Evolutionary conservation across 2,113 vertebrate species (phyloP).

Genomic region (Ammodytes marinus): DNA sequence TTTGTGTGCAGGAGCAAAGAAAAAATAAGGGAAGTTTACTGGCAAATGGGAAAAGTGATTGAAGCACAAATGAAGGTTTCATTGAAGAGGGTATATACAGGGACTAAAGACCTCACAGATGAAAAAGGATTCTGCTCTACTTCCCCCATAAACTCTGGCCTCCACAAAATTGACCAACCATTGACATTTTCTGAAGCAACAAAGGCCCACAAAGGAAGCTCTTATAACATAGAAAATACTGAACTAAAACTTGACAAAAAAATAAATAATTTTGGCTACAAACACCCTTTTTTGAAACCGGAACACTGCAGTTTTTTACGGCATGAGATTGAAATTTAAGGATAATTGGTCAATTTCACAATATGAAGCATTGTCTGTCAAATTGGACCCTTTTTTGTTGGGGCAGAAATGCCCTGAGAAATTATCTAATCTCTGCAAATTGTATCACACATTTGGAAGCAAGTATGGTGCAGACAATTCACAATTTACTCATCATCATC

Average conservation of each 20-base stretch:
- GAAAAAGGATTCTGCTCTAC: slow-evolving; percentile 47
- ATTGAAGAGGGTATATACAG: slow-evolving; percentile 45
- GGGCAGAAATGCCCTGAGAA: neutral
- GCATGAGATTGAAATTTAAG: slow-evolving; percentile 19
- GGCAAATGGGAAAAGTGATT: slow-evolving; percentile 53
- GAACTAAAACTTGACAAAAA: neutral
- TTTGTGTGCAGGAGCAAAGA: slow-evolving; percentile 55
- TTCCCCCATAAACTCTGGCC: slow-evolving; percentile 65
- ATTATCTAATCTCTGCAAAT: slow-evolving; percentile 22
- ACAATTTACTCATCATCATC: neutral
- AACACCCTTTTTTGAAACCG: neutral
- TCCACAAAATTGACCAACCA: slow-evolving; percentile 18
- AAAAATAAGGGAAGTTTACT: slow-evolving; percentile 61
- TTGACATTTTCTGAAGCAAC: slow-evolving; percentile 2
- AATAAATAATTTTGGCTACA: neutral
- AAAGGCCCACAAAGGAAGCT: neutral
- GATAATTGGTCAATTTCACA: slow-evolving; percentile 26
- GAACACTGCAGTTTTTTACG: slow-evolving; percentile 11
- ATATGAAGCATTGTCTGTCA: slow-evolving; percentile 5
- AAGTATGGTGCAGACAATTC: neutral
- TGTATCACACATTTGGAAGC: slow-evolving; percentile 2
- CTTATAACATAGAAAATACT: slow-evolving; percentile 16
- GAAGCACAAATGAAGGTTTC: slow-evolving; percentile 38
- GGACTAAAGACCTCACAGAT: slow-evolving; percentile 36
- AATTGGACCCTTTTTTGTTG: slow-evolving; percentile 7